Evolutionary conservation across 2,797 vertebrate species (phyloP), one percentile per base, ranked within the genome.

Genomic region (Benthosema pterotum): DNA sequence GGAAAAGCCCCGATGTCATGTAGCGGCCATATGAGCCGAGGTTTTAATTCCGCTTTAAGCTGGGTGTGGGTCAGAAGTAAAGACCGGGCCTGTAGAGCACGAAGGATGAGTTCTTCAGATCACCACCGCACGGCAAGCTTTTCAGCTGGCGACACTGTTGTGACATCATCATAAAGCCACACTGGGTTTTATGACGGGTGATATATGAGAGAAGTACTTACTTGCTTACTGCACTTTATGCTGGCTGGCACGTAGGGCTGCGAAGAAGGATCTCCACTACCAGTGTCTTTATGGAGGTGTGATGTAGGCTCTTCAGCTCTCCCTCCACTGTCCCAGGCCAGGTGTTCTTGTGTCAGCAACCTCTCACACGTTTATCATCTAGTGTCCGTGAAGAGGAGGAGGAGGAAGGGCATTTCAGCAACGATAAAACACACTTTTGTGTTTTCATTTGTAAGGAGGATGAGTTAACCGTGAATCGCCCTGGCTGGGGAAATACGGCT

Each of bases 91-190:
- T n/a, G n/a, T 65, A 46, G 48, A n/a, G 64, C 15, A 63, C 67
- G 67, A 79, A 52, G 60, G 68, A 83, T 67, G 75, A 75, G 74
- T 54, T 63, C 71, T 64, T 62, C 60, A 57, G 52, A 68, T 49
- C 63, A 63, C 45, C 63, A 63, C 45, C 73, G 19, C 63, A 38
- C 59, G 50, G 22, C 66, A 67, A 19, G 28, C 16, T 6, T 28
- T 32, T 28, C 22, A 11, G 22, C 22, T 53, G 5, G 11, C 9
- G 22, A 43, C 28, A 11, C 13, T 19, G 61, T n/a, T 19, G 61
- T 80, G 79, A 80, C 75, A 73, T 82, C 79, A 83, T 55, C 71
- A 32, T 12, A 65, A 81, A 74, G 65, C 74, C 14, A 69, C 80
- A 80, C 71, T 38, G 28, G 8, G 8, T 8, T 38, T 38, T 38